Evolutionary conservation across 2,113 vertebrate species (phyloP).

Genomic region (Cygnus atratus): DNA sequence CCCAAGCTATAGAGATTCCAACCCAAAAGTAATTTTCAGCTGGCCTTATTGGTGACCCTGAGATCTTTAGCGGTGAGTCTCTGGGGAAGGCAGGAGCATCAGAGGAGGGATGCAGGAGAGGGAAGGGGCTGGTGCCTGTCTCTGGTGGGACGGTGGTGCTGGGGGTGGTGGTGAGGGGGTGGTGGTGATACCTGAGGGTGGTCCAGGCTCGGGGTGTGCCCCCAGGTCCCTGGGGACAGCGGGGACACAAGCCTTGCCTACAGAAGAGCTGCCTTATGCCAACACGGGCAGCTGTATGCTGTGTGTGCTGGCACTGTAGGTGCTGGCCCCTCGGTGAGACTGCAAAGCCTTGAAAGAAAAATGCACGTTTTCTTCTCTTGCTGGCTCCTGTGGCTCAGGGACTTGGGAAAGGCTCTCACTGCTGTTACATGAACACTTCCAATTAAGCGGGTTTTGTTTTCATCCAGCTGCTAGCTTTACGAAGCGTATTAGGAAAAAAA

Average conservation of each 20-base stretch:
- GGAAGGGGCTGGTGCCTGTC: not conserved
- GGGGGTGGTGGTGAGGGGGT: accelerated
- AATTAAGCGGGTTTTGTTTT: not conserved
- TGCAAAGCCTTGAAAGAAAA: not conserved
- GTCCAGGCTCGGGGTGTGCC: accelerated
- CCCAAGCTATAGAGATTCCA: not conserved
- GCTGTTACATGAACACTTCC: not conserved
- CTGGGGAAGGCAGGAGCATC: not conserved
- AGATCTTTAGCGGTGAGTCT: not conserved
- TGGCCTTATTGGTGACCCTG: not conserved
- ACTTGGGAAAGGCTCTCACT: not conserved
- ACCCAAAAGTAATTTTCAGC: constrained; percentile 1
- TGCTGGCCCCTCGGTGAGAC: not conserved
- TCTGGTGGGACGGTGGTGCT: accelerated
- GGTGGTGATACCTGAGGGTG: accelerated
- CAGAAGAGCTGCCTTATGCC: not conserved
- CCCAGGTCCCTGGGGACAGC: not conserved
- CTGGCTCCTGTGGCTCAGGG: not conserved
- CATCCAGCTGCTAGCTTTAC: constrained; percentile 11
- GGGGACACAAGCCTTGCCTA: not conserved
- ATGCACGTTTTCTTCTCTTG: not conserved
- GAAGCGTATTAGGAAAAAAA: not conserved
- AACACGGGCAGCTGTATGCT: accelerated
- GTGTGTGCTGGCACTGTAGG: not conserved
- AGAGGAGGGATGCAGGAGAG: not conserved